These are phyloP conservation scores for Rhincodon typus DNA, from an alignment of 2,797 vertebrate species.

Conservation along the genomic window DNA sequence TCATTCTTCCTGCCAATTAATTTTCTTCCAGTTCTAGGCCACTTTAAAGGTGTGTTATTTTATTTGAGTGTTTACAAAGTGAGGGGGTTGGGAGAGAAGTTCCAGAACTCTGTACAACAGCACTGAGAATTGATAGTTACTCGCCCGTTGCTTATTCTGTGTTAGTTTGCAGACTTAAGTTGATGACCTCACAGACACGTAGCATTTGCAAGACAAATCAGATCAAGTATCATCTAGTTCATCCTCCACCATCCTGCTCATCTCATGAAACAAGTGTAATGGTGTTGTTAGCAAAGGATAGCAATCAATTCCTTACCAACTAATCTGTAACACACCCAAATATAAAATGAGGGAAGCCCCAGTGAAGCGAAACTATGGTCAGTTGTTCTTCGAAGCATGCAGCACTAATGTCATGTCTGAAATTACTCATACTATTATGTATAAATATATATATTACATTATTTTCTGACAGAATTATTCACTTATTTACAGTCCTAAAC, in stretches of 20 bases:
- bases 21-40: not conserved
- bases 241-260: not conserved
- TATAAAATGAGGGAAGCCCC: not conserved
- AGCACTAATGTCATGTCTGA: not conserved
- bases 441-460: not conserved
- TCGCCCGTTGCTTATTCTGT: too few species aligned
- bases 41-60: not conserved
- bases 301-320: not conserved
- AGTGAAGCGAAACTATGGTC: not conserved
- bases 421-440: not conserved
- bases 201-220: not conserved
- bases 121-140: not conserved
- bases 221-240: not conserved
- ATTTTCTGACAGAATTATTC: not conserved
- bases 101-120: not conserved
- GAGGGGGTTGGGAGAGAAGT: too few species aligned
- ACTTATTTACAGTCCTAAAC: not conserved
- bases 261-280: not conserved
- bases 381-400: not conserved
- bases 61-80: not conserved
- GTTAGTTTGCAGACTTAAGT: not conserved
- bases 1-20: not conserved
- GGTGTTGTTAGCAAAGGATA: not conserved
- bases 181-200: not conserved
- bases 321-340: not conserved